Percentiles rank a stretch among this genome's conserved stretches.
These are phyloP conservation scores for Okapia johnstoni DNA, from an alignment of 2,113 vertebrate genomes.

Conservation along the genomic window DNA sequence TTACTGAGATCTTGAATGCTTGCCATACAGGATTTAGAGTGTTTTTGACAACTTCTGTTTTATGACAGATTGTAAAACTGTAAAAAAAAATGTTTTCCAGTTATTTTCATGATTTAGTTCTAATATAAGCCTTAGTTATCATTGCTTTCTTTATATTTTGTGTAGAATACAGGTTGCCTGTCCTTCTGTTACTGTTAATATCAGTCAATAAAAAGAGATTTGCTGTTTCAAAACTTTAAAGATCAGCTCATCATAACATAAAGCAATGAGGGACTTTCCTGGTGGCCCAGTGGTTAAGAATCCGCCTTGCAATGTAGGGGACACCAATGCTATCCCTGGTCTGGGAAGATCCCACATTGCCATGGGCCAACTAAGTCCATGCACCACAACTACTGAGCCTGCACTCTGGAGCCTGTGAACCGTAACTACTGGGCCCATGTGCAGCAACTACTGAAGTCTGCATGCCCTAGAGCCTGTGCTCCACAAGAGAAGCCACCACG, in stretches of 20 bases:
- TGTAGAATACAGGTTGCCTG: background rate
- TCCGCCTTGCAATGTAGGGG: background rate
- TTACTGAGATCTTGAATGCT: constrained; percentile 95
- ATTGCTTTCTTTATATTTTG: background rate
- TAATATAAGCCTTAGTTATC: background rate
- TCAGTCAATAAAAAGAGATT: background rate
- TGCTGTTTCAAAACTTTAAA: background rate
- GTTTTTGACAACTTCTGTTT: constrained; percentile 95
- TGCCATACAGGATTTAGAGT: constrained; percentile 98
- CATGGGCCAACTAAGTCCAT: background rate
- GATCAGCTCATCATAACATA: background rate
- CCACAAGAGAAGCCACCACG: background rate
- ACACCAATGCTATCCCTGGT: background rate
- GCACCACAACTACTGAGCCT: background rate
- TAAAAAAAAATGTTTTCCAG: background rate
- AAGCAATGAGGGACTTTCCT: background rate
- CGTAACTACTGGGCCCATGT: background rate
- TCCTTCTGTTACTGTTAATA: background rate
- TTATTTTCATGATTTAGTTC: background rate
- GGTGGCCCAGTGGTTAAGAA: background rate
- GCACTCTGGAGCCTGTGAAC: background rate
- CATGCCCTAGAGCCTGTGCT: background rate
- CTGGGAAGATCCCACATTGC: background rate
- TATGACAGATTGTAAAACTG: constrained; percentile 88
- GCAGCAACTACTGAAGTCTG: background rate